Base-by-base conservation (phyloP, 2,113 vertebrate genomes). In the Ranitomeya variabilis region DNA sequence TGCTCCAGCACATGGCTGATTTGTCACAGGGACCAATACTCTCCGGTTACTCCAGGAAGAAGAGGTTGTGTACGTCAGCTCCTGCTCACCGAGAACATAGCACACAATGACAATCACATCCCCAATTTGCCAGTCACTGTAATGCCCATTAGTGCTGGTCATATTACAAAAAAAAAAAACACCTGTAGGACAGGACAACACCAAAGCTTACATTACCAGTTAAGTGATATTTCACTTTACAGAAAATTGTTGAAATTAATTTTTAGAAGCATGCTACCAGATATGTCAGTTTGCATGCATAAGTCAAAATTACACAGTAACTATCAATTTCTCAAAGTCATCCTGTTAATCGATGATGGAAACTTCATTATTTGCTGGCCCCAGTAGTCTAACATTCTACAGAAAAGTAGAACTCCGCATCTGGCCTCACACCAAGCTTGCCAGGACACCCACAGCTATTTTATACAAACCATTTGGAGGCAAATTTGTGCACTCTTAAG, bases 391-490 rank as follows among this genome's bases (percentile, higher is more conserved):
- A 62, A 83, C 18, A 66, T 51, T 66, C 9, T 51, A n/a, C 80
- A 52, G 37, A 26, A 66, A 45, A 66, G 10, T n/a, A 83, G 66
- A 66, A 83, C 51, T 83, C 60, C n/a, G 60, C 80, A 66, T 83
- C 80, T 83, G 80, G 60, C 19, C 21, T 64, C 18, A 45, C 19
- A 66, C n/a, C 52, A 19, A n/a, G 8, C 73, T 76, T 86, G 85
- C 55, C 73, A 51, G 54, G 31, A 78, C 19, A 73, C 54, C 15
- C 18, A 19, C 37, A 67, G 45, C 66, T 37, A 21, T 37, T 54
- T 62, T 19, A 74, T 10, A 74, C 13, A 55, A 78, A 77, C 57
- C 37, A 60, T 86, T 45, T 81, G 23, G 64, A 69, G 45, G 60
- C 62, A 87, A 59, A 31, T 69, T 77, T 12, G 51, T 67, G 45